Evolutionary conservation across 2,113 vertebrate species (phyloP).

Genomic region (Limnothrissa miodon): DNA sequence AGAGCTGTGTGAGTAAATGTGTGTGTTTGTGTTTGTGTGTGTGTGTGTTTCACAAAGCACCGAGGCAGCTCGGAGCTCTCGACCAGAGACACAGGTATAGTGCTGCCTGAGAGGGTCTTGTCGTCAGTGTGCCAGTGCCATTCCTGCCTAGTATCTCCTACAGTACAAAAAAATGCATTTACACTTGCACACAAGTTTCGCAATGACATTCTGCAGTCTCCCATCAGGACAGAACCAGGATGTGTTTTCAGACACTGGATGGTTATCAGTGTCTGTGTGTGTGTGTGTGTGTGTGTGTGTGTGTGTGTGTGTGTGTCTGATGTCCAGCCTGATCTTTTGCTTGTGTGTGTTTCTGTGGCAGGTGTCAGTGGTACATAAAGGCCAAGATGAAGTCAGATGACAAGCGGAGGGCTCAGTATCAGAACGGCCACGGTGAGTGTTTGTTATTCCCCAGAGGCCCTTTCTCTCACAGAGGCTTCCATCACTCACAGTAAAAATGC

Average conservation of each 20-base stretch:
- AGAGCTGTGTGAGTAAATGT: neutral
- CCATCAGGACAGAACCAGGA: neutral
- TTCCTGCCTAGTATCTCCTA: neutral
- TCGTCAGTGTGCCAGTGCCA: neutral
- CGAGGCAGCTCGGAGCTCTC: neutral
- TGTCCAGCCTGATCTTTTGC: neutral
- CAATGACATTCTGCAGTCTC: neutral
- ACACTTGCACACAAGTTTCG: neutral
- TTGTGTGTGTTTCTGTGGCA: constrained; percentile 57
- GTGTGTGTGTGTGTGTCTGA: neutral
- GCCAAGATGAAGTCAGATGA: constrained; percentile 96
- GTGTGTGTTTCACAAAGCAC: neutral
- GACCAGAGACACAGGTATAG: neutral
- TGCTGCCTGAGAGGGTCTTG: neutral
- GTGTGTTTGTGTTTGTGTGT: no score
- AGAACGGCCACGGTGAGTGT: constrained; percentile 84
- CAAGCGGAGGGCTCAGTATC: constrained; percentile 83
- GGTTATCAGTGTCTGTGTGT: neutral
- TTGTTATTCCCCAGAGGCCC: constrained; percentile 2
- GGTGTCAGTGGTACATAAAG: constrained; percentile 97
- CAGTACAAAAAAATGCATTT: neutral
- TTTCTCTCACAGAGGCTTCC: neutral
- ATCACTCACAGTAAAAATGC: neutral
- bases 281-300: neutral
- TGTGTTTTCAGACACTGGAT: neutral